phyloP scores from a whole-genome alignment of 2,797 vertebrate genomes.

The Hipposideros larvatus region DNA sequence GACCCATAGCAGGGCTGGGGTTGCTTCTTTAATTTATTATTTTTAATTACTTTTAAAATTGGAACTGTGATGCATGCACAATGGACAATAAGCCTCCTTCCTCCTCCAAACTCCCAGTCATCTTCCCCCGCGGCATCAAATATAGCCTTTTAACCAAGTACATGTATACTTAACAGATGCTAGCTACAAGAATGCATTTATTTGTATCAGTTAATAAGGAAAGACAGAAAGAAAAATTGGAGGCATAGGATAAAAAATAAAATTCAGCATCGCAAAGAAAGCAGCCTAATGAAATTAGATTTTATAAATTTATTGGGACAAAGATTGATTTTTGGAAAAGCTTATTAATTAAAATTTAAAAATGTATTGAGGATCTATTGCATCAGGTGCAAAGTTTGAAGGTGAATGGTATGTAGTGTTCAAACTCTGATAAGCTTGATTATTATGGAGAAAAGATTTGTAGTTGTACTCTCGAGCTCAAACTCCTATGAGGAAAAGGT shows the following conservation, averaged over 20 bases:
- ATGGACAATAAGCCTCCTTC: neutral
- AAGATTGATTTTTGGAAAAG: conserved; percentile 10
- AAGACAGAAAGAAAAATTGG: conserved; percentile 18
- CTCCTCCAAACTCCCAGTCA: neutral
- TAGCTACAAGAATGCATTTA: neutral
- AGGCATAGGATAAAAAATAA: neutral
- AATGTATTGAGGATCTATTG: neutral
- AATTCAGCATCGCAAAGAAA: neutral
- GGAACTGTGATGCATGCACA: neutral
- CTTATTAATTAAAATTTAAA: conserved; percentile 12
- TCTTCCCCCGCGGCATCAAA: neutral
- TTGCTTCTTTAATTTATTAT: conserved; percentile 6
- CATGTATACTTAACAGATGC: neutral
- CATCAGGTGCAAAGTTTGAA: neutral
- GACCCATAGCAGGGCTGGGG: neutral
- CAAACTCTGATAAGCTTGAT: neutral
- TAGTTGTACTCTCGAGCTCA: neutral
- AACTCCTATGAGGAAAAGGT: neutral
- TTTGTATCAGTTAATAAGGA: neutral
- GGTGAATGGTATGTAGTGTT: neutral
- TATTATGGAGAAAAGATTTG: neutral
- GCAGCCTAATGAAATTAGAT: neutral
- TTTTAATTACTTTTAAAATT: conserved; percentile 41
- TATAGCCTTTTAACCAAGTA: neutral
- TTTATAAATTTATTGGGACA: neutral